These are phyloP conservation scores for Pachyramphus minor DNA, from an alignment of 2,113 vertebrate species.

Conservation along the genomic window DNA sequence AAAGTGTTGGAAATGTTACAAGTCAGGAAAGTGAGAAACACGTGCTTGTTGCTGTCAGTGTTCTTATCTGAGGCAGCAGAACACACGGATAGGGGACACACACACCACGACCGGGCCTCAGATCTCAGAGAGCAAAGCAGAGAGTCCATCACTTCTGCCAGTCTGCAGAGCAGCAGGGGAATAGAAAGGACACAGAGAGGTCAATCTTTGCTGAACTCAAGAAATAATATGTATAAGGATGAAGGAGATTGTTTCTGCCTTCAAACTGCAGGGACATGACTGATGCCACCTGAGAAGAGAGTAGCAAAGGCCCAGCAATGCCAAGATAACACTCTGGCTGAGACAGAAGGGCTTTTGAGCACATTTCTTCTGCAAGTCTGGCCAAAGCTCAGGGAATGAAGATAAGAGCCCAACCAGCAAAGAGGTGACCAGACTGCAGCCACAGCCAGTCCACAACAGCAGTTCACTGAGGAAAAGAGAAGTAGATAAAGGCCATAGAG, in stretches of 20 bases:
- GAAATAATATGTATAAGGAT: constrained; percentile 31
- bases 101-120: neutral
- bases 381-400: constrained; percentile 1
- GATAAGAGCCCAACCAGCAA: constrained; percentile 5
- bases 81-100: neutral
- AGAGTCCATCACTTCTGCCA: constrained; percentile 18
- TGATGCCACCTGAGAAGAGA: constrained; percentile 28
- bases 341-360: constrained; percentile 21
- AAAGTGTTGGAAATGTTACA: neutral
- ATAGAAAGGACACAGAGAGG: constrained; percentile 23
- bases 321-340: neutral
- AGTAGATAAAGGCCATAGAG: neutral
- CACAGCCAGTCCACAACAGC: neutral
- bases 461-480: constrained; percentile 6
- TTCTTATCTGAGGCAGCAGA: neutral
- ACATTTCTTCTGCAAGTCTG: constrained; percentile 14
- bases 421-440: neutral
- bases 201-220: constrained; percentile 32
- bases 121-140: constrained; percentile 35
- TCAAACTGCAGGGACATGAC: constrained; percentile 15
- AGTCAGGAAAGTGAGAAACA: neutral
- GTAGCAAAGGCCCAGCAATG: constrained; percentile 21
- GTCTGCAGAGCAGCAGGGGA: constrained; percentile 49
- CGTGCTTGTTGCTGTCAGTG: neutral
- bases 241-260: constrained; percentile 40